Percentiles rank a stretch among this genome's conserved stretches.
Evolutionary conservation across 53 echinoderm and acorn worm species (phyloP).

Genomic region (Temnopleurus reevesii): DNA sequence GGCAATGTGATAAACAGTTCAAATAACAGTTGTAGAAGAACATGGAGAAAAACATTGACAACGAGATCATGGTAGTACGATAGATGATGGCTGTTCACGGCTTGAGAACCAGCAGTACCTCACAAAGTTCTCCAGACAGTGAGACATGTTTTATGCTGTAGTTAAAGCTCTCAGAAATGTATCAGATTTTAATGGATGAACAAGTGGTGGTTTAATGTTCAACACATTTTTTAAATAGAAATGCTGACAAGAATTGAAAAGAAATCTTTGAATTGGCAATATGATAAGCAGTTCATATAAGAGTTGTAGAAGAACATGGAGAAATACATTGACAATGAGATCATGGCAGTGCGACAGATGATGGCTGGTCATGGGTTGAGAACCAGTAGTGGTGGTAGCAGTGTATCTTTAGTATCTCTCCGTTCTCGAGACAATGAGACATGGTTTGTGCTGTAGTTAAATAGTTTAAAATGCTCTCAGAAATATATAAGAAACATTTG

Average conservation of each 20-base stretch:
- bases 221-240: too few relatives aligned
- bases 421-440: too few relatives aligned
- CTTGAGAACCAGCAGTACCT: slow-evolving; percentile 37
- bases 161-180: background rate
- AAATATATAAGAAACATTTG: background rate
- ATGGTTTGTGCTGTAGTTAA: too few relatives aligned
- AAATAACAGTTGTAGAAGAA: too few relatives aligned
- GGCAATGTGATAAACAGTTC: too few relatives aligned
- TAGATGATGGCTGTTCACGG: slow-evolving; percentile 53
- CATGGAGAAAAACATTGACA: slow-evolving; percentile 63
- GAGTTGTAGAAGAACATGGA: slow-evolving; percentile 88
- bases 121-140: background rate
- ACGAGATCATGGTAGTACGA: slow-evolving; percentile 41
- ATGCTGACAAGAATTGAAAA: too few relatives aligned
- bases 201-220: too few relatives aligned
- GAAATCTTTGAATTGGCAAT: too few relatives aligned
- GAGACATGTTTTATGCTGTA: too few relatives aligned
- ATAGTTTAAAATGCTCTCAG: background rate
- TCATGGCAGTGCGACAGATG: slow-evolving; percentile 53
- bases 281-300: too few relatives aligned
- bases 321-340: slow-evolving; percentile 64
- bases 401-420: slow-evolving; percentile 19
- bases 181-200: too few relatives aligned
- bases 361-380: slow-evolving; percentile 60
- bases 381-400: slow-evolving; percentile 65